These are phyloP conservation scores for Sebastolobus altivelis DNA, from an alignment of 2,797 vertebrate genomes.

Conservation along the genomic window DNA sequence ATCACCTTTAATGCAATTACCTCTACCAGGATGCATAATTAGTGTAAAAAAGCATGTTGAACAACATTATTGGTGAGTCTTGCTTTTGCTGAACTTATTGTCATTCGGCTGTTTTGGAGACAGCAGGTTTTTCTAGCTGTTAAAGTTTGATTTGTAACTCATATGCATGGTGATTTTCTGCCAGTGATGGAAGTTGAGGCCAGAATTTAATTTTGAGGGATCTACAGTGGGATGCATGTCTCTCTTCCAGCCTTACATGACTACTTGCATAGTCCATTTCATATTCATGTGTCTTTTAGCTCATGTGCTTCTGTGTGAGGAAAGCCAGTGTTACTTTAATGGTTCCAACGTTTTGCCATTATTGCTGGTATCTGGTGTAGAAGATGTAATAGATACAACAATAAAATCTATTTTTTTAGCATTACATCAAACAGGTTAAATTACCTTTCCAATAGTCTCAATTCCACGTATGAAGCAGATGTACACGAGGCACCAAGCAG, in stretches of 20 bases:
- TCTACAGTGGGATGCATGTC: not conserved
- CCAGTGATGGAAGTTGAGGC: not conserved
- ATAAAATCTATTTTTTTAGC: not conserved
- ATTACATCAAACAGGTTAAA: not conserved
- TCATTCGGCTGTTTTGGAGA: not conserved
- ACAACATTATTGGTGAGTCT: not conserved
- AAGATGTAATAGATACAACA: not conserved
- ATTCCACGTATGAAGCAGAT: constrained; percentile 88
- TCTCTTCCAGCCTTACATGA: not conserved
- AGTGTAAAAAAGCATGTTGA: not conserved
- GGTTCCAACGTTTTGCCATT: not conserved
- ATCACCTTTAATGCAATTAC: not conserved
- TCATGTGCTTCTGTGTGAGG: not conserved
- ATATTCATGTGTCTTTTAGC: not conserved
- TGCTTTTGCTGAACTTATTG: not conserved
- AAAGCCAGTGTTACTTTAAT: not conserved
- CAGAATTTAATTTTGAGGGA: not conserved
- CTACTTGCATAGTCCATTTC: not conserved
- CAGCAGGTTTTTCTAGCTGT: not conserved
- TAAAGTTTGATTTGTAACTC: not conserved
- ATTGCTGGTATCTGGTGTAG: not conserved
- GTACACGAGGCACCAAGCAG: constrained; percentile 86
- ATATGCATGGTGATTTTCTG: not conserved
- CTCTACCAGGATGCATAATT: not conserved
- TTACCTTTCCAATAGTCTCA: constrained; percentile 89